Percentiles rank a stretch among this genome's conserved stretches.
Evolutionary conservation across 1,140 invertebrate genomes (phyloP).

Genomic region (Pseudomyrmex cubaensis): DNA sequence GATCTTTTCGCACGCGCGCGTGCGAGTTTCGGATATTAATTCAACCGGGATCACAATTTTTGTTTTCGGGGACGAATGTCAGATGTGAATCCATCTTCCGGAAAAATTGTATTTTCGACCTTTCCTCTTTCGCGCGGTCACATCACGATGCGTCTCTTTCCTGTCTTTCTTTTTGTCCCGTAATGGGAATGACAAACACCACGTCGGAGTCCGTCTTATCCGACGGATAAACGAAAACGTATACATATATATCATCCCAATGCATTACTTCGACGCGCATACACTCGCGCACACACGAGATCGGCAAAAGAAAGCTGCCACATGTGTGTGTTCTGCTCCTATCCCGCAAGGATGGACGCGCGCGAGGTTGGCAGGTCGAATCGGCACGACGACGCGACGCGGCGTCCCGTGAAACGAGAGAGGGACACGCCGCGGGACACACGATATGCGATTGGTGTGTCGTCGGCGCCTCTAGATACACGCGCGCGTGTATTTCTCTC

Average conservation of each 20-base stretch:
- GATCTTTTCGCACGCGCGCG: too few relatives aligned
- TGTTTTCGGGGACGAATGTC: too few relatives aligned
- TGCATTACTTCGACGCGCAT: neutral
- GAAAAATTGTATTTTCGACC: too few relatives aligned
- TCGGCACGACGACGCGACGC: slow-evolving; percentile 32
- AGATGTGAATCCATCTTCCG: too few relatives aligned
- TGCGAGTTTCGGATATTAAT: neutral
- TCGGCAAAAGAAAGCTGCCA: slow-evolving; percentile 18
- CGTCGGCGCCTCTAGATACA: neutral
- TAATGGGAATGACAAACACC: slow-evolving; percentile 33
- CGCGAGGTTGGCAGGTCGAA: slow-evolving; percentile 37
- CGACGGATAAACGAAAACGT: slow-evolving; percentile 36
- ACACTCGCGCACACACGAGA: slow-evolving; percentile 5
- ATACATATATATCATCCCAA: neutral
- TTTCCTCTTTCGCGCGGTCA: too few relatives aligned
- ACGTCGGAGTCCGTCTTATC: neutral
- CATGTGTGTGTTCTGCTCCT: neutral
- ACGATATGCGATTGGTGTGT: neutral
- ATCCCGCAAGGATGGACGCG: neutral
- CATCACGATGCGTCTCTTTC: too few relatives aligned
- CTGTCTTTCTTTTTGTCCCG: too few relatives aligned
- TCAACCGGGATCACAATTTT: too few relatives aligned
- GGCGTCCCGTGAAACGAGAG: slow-evolving; percentile 37
- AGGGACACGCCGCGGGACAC: neutral
- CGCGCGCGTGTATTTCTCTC: neutral